Conservation (phyloP, 2,113 vertebrate genomes). For the Narcine bancroftii region DNA sequence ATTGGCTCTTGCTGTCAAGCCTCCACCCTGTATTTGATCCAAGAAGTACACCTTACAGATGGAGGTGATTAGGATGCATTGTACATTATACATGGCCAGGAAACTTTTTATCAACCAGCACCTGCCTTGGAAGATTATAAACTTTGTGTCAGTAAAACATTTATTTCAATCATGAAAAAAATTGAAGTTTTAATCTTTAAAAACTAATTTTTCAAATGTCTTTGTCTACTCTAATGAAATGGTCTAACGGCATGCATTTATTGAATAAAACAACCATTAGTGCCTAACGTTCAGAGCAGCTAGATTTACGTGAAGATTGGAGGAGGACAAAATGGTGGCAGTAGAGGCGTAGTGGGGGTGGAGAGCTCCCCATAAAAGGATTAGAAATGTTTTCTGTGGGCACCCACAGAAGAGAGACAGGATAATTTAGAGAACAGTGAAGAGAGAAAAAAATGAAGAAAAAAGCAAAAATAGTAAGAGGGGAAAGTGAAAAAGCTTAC, state of each 20-base stretch:
- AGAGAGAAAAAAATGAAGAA: no score
- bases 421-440: no score
- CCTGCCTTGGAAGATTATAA: not conserved
- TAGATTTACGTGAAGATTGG: not conserved
- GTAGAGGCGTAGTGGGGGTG: no score
- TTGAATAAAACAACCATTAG: not conserved
- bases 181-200: not conserved
- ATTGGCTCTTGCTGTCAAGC: not conserved
- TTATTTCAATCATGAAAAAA: not conserved
- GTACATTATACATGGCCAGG: not conserved
- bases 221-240: not conserved
- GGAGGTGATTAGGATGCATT: not conserved
- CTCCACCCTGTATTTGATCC: not conserved
- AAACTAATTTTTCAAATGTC: not conserved
- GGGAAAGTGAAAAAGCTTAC: no score
- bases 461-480: no score
- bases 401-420: no score
- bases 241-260: not conserved
- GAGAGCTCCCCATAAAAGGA: no score
- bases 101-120: not conserved
- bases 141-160: not conserved
- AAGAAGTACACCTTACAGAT: not conserved
- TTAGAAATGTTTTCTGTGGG: no score
- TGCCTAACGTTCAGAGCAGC: not conserved
- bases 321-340: not conserved